Conservation (phyloP, 2,113 vertebrate genomes). For the Poeciliopsis occidentalis region DNA sequence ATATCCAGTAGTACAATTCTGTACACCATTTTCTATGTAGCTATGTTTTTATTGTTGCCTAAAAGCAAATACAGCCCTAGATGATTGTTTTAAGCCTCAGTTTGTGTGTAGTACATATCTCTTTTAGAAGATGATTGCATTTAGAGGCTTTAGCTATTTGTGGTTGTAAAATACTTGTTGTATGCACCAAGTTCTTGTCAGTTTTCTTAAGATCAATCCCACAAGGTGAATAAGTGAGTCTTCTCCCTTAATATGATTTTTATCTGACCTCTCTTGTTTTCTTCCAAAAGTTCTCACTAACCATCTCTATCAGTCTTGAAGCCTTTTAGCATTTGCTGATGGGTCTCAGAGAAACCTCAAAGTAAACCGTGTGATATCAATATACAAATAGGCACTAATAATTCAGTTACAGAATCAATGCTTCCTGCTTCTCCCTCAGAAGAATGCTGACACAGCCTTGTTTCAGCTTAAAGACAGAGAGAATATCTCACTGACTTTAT, state of each 20-base stretch:
- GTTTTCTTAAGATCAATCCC: background rate
- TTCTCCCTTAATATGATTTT: background rate
- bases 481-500: constrained; percentile 10
- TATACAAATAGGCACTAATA: constrained; percentile 27
- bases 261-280: constrained; percentile 12
- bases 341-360: constrained; percentile 1
- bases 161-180: background rate
- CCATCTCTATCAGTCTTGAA: background rate
- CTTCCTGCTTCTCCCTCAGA: constrained; percentile 48
- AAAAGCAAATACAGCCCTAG: too few relatives aligned
- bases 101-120: background rate
- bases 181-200: background rate
- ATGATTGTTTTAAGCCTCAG: too few relatives aligned
- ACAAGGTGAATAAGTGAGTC: background rate
- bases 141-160: background rate
- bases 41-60: too few relatives aligned
- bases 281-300: background rate
- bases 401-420: constrained; percentile 39
- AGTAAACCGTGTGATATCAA: constrained; percentile 31
- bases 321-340: constrained; percentile 4
- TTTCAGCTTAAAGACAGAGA: constrained; percentile 1
- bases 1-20: too few relatives aligned
- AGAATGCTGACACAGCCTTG: constrained; percentile 4
- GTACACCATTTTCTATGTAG: too few relatives aligned
- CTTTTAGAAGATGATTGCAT: background rate